Base-by-base conservation (phyloP, 2,113 vertebrate species). In the Dermatemys mawii region DNA sequence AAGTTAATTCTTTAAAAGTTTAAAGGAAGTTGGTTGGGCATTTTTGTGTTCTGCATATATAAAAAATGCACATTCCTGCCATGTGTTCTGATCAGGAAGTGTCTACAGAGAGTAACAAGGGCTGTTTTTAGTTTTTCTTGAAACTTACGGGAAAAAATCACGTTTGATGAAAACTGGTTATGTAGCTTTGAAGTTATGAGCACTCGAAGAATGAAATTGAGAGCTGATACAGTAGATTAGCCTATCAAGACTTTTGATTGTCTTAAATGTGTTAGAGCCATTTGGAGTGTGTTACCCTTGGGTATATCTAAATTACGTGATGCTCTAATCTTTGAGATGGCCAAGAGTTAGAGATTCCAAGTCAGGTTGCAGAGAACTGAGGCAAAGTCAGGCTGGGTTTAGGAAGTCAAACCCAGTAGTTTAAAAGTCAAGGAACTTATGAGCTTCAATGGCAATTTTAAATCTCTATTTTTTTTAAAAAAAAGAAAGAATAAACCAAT, bases 51-150 rank as follows among this genome's bases (percentile, higher is more conserved):
- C 26, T 90, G 60, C 1, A 1, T 60, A 51, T 21, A 7, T 49
- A 57, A 70, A 76, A 91, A 92, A 55, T n/a, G 29, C 82, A 92
- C 38, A 14, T 49, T 88, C 38, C 55, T 73, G 46, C 63, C 11
- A 5, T 11, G 48, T 29, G 48, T 81, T 51, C 81, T 19, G 46
- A 93, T 29, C 26, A 88, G 29, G 14, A 75, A 76, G 44, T 48
- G 22, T 83, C 8, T 60, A 70, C 10, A 14, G 22, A 14, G 26
- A 29, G 70, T 26, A 5, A 35, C 80, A 92, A 70, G 83, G 11
- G 1, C 3, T 78, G 1, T 0, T 0, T 11, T n/a, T 41, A 76
- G 49, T 50, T 88, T 73, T 26, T 86, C 50, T 73, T 29, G 9
- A 92, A 38, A 78, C 82, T 4, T 38, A 57, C 41, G 38, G 32